phyloP scores from a whole-genome alignment of 2,797 vertebrate species.

The Otolemur crassicaudatus region DNA sequence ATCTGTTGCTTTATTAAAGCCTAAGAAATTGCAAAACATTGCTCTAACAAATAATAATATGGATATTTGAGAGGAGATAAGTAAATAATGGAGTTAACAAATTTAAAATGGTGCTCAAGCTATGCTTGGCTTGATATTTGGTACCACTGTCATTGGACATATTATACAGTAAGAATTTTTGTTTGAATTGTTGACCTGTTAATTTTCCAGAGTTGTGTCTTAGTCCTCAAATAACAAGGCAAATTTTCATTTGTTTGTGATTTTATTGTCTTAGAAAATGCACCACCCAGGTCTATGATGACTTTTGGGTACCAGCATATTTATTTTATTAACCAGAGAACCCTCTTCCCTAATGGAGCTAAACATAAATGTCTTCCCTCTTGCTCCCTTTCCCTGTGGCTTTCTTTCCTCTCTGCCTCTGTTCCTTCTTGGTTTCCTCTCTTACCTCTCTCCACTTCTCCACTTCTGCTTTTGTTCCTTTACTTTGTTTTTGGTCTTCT shows the following conservation, averaged over 20 bases:
- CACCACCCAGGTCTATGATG: not conserved
- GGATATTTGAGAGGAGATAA: conserved; percentile 14
- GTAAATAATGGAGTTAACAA: not conserved
- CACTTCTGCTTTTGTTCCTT: not conserved
- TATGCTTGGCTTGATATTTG: accelerated
- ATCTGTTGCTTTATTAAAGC: not conserved
- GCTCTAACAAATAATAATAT: not conserved
- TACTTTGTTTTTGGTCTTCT: not conserved
- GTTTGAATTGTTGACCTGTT: not conserved
- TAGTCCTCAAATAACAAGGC: not conserved
- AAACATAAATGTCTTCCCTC: not conserved
- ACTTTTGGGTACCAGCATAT: not conserved
- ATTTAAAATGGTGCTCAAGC: not conserved
- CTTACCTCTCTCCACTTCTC: too few relatives aligned
- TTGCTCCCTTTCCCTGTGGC: not conserved
- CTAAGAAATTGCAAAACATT: conserved; percentile 29
- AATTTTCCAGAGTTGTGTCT: conserved; percentile 15
- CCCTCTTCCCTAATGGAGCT: not conserved
- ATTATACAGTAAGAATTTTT: not conserved
- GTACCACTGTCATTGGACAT: not conserved
- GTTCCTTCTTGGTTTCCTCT: not conserved
- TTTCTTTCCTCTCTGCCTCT: not conserved
- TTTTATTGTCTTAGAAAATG: conserved; percentile 40
- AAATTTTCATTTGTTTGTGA: conserved; percentile 22
- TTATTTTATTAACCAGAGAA: not conserved